These are phyloP conservation scores for Cassiopea xamachana DNA, from an alignment of 30 jellyfish, hydroid and myxozoan species.

Conservation along the genomic window DNA sequence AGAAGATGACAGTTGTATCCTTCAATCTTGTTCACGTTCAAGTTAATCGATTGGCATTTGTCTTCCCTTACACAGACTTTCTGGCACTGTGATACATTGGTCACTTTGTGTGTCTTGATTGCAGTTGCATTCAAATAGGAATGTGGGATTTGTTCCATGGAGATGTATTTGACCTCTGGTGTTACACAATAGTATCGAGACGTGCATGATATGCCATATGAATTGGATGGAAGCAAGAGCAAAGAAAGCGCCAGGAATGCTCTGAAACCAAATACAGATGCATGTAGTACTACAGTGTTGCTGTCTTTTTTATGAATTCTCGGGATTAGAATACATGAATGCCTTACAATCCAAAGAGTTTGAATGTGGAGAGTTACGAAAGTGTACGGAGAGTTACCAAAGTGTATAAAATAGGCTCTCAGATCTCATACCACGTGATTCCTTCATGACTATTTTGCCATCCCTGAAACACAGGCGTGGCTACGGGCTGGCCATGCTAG, in stretches of 20 bases:
- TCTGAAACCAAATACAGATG: not conserved
- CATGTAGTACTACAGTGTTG: too few relatives aligned
- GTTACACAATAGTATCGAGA: conserved; percentile 38
- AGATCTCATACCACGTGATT: too few relatives aligned
- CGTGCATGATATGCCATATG: conserved; percentile 5
- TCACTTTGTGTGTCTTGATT: conserved; percentile 1
- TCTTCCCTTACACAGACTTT: conserved; percentile 12
- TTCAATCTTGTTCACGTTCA: not conserved
- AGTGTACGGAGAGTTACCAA: too few relatives aligned
- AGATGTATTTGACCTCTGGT: conserved; percentile 22
- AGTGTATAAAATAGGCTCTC: too few relatives aligned
- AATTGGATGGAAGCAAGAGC: not conserved
- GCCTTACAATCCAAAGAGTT: too few relatives aligned
- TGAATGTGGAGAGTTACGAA: too few relatives aligned
- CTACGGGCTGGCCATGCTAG: too few relatives aligned
- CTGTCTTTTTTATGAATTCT: too few relatives aligned
- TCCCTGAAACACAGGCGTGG: too few relatives aligned
- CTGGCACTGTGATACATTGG: conserved; percentile 19
- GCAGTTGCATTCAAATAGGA: conserved; percentile 16
- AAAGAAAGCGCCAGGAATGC: not conserved
- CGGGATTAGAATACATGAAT: too few relatives aligned
- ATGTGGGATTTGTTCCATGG: conserved; percentile 24
- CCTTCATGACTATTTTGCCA: too few relatives aligned
- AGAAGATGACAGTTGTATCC: conserved; percentile 15
- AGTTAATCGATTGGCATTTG: conserved; percentile 23